Evolutionary conservation across 2,113 vertebrate genomes (phyloP).

Genomic region (Trachemys scripta): DNA sequence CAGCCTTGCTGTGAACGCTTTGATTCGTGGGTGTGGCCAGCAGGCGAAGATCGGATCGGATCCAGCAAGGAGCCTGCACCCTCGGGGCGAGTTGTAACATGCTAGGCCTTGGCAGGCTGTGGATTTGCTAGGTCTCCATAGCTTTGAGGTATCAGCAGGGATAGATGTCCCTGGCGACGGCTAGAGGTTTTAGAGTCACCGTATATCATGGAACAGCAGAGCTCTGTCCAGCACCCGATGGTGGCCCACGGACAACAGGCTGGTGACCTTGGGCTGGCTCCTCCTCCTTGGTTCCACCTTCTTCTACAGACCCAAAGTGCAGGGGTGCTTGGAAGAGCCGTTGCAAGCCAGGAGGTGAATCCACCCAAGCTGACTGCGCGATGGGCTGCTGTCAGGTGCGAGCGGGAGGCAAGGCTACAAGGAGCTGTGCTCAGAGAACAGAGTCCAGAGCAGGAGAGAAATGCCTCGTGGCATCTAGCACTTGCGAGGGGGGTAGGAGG

Average conservation of each 20-base stretch:
- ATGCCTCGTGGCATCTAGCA: background rate
- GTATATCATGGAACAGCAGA: background rate
- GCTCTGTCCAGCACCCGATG: background rate
- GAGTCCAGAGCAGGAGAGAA: background rate
- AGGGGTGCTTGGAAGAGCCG: background rate
- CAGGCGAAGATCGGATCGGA: background rate
- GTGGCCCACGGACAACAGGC: background rate
- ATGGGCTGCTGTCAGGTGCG: background rate
- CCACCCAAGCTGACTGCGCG: background rate
- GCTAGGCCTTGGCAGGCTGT: background rate
- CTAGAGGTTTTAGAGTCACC: background rate
- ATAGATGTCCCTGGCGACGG: background rate
- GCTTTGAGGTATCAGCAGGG: background rate
- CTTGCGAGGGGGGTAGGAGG: background rate
- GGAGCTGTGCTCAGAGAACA: background rate
- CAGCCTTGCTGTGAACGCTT: background rate
- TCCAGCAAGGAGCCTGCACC: background rate
- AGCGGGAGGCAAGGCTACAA: background rate
- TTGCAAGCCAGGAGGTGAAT: background rate
- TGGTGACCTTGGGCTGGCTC: background rate
- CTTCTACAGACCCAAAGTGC: background rate
- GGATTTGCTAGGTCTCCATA: background rate
- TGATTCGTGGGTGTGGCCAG: background rate
- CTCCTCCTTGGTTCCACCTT: background rate
- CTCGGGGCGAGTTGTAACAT: accelerated